A percentile compares a stretch with the other conserved stretches of the same genome.
Evolutionary conservation across 1,140 invertebrate species (phyloP).

Genomic region (Acyrthosiphon pisum): DNA sequence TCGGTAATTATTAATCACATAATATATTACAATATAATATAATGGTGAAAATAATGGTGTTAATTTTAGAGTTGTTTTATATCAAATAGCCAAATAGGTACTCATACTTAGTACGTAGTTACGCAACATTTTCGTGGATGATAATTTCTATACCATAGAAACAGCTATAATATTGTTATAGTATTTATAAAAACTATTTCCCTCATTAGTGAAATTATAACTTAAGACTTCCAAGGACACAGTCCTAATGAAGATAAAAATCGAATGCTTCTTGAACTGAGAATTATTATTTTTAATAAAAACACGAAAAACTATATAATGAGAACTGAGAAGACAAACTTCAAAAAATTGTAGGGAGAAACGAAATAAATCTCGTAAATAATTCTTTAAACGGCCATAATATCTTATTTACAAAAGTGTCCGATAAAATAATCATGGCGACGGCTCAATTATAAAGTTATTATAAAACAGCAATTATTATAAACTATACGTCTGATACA

Average conservation of each 20-base stretch:
- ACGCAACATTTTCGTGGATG: neutral
- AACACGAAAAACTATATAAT: neutral
- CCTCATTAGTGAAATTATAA: neutral
- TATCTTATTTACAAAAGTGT: no score
- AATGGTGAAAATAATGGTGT: neutral
- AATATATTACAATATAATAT: neutral
- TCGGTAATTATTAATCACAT: neutral
- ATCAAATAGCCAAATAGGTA: neutral
- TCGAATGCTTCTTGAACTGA: neutral
- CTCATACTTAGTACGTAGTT: neutral
- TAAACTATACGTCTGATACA: no score
- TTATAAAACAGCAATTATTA: no score
- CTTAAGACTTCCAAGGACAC: neutral
- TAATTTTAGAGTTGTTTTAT: neutral
- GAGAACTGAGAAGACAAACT: no score
- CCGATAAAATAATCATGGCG: no score
- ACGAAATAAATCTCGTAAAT: no score
- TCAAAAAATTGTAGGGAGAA: no score
- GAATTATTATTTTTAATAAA: conserved; percentile 5
- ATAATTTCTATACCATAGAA: neutral
- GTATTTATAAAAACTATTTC: neutral
- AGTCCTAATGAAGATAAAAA: neutral
- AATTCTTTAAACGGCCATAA: no score
- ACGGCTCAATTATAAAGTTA: no score
- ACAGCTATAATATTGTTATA: neutral